Conservation (phyloP, 2,888 invertebrate species). For the Latrodectus elegans region DNA sequence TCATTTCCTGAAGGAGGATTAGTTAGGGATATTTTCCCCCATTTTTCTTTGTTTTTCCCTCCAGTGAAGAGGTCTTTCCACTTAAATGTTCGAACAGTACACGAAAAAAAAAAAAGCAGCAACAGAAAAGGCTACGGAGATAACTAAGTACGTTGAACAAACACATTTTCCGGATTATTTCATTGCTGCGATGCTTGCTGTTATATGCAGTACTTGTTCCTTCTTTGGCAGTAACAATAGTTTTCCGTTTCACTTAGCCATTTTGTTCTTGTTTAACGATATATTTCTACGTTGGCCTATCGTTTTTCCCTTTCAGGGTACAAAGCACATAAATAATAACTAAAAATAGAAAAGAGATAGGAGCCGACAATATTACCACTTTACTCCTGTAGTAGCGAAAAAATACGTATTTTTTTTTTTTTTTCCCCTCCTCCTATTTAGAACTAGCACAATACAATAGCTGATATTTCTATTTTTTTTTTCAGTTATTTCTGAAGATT, state of each 20-base stretch:
- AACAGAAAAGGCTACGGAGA: constrained; percentile 34
- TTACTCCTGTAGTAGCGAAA: not conserved
- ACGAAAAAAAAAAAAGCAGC: not conserved
- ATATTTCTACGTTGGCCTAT: not conserved
- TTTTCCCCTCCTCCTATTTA: not conserved
- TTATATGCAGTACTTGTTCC: constrained; percentile 23
- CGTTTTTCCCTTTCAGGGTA: not conserved
- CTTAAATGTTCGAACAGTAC: not conserved
- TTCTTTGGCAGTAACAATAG: not conserved
- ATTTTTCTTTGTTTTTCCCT: not conserved
- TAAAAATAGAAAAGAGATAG: not conserved
- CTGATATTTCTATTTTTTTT: not conserved
- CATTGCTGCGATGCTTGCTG: constrained; percentile 49
- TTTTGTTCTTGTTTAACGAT: constrained; percentile 1
- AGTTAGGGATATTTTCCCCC: constrained; percentile 1
- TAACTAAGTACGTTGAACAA: constrained; percentile 43
- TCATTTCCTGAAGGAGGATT: not conserved
- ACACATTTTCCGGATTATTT: constrained; percentile 57
- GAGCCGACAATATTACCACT: not conserved
- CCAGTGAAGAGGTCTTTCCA: not conserved
- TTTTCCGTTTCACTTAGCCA: constrained; percentile 5
- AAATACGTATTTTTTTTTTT: not conserved
- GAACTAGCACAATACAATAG: not conserved
- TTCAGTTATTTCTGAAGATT: not conserved
- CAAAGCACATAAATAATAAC: not conserved